Evolutionary conservation across 1,140 invertebrate species (phyloP), one percentile per base, ranked within the genome.

Genomic region (Drosophila tristis): DNA sequence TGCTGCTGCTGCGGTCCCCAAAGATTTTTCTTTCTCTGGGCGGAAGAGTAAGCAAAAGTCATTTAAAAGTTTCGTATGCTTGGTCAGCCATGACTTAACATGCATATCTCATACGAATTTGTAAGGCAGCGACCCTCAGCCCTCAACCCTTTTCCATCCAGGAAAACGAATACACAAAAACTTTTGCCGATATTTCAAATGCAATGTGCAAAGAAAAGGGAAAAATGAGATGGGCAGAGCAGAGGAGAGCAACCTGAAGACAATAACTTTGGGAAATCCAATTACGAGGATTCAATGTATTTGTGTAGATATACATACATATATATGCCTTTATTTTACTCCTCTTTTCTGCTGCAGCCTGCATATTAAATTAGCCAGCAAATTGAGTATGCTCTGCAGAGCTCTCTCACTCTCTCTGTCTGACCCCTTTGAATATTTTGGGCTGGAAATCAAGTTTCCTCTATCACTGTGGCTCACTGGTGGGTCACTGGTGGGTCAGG

Each of bases 181-280:
- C 70, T 87, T 87, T 87, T 89, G 73, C 35, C 82, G 82, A 87
- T 87, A 87, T 87, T 89, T 87, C 82, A 82, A 87, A 89, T 79
- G 67, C 73, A 81, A 62, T 67, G 58, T 61, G 56, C 51, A 60
- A 72, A 25, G 65, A 35, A 35, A 15, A 16, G 13, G 9, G 31
- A 20, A 54, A 50, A 13, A 58, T 25, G 39, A 51, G 51, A 53
- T 42, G 13, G n/a, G n/a, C 20, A n/a, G 35, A 58, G 29, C 50
- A 54, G 53, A 56, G 31, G 25, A 39, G 47, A 48, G 55, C n/a
- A 20, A 55, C 49, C 62, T 63, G 67, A 45, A 82, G 78, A 87
- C 82, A 87, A 87, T 87, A 87, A 89, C 65, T 87, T 87, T 82
- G 31, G 25, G 11, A 63, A 87, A 87, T 87, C 82, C 84, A 87